Base-by-base conservation (phyloP, 2,888 invertebrate genomes). In the Notocelia uddmanniana region DNA sequence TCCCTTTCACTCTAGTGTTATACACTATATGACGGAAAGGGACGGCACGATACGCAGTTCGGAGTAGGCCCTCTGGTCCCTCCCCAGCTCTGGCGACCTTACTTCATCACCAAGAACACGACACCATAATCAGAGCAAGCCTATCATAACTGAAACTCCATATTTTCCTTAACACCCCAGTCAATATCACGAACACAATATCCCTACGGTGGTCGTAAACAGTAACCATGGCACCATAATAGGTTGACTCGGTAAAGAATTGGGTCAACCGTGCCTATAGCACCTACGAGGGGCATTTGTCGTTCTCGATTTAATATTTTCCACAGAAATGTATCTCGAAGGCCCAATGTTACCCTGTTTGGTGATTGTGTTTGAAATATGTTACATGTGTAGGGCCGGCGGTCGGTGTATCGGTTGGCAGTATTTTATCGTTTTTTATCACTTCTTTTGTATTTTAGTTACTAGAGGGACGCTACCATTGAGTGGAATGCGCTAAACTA, bases 211-310 rank as follows among this genome's bases (percentile, higher is more conserved):
- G 64, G 54, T 50, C 41, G 31, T 60, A 48, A 45, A 48, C 59
- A 34, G 66, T 71, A 31, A 45, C 71, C 66, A 83, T 83, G 82
- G 77, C 77, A 80, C 76, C 75, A 78, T 83, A 84, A 85, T 81
- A 85, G 83, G 82, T 83, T 81, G 85, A 85, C 83, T 84, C 81
- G 72, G 75, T 69, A 75, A 81, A 82, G 85, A 88, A 88, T 87
- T 87, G 81, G 88, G 88, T 88, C 87, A 85, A 83, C 84, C 74
- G 82, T 83, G 78, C 76, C 62, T 74, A 76, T 69, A 69, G 76
- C 76, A 76, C 80, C 75, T 74, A 45, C 13, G 76, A 76, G 77
- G 70, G 60, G 73, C 74, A 75, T 78, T 78, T 76, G 76, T 69
- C 70, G 77, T 76, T 71, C 76, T 74, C 78, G 77, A 66, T 71